Evolutionary conservation across 2,888 invertebrate species (phyloP).

Genomic region (Volucella bombylans): DNA sequence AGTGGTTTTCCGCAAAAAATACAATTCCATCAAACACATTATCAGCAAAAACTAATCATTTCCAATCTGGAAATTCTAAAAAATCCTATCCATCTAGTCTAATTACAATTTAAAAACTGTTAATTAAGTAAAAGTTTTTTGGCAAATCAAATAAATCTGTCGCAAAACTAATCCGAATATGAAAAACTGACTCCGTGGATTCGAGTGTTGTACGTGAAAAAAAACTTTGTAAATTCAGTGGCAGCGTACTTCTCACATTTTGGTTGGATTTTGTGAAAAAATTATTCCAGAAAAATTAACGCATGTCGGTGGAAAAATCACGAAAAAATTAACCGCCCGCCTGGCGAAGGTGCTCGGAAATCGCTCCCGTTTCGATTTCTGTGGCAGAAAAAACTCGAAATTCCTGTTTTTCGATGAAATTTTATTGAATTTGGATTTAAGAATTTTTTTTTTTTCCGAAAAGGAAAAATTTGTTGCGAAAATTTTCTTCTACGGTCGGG

Average conservation of each 20-base stretch:
- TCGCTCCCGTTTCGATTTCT: constrained; percentile 35
- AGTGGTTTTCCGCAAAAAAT: constrained; percentile 67
- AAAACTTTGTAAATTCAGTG: constrained; percentile 61
- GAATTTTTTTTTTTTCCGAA: constrained; percentile 43
- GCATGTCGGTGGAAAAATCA: constrained; percentile 40
- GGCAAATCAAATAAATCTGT: constrained; percentile 53
- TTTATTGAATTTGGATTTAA: constrained; percentile 59
- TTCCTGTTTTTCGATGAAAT: constrained; percentile 60
- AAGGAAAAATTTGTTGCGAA: constrained; percentile 73
- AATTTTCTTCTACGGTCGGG: constrained; percentile 67
- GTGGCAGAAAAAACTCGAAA: constrained; percentile 56
- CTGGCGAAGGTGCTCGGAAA: constrained; percentile 9
- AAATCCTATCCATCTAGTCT: background rate
- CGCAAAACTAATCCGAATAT: constrained; percentile 52
- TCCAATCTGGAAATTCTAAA: constrained; percentile 1
- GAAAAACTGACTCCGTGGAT: constrained; percentile 71
- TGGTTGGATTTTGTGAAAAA: constrained; percentile 52
- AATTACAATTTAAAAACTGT: background rate
- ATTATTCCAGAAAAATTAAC: constrained; percentile 36
- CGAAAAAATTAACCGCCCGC: constrained; percentile 5
- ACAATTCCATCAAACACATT: constrained; percentile 24
- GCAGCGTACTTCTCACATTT: constrained; percentile 55
- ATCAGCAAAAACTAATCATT: constrained; percentile 31
- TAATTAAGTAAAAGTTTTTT: constrained; percentile 1
- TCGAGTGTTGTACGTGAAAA: constrained; percentile 43